A percentile compares a stretch with the other conserved stretches of the same genome.
phyloP scores from a whole-genome alignment of 1,140 invertebrate genomes.

The Globodera ellingtonae region DNA sequence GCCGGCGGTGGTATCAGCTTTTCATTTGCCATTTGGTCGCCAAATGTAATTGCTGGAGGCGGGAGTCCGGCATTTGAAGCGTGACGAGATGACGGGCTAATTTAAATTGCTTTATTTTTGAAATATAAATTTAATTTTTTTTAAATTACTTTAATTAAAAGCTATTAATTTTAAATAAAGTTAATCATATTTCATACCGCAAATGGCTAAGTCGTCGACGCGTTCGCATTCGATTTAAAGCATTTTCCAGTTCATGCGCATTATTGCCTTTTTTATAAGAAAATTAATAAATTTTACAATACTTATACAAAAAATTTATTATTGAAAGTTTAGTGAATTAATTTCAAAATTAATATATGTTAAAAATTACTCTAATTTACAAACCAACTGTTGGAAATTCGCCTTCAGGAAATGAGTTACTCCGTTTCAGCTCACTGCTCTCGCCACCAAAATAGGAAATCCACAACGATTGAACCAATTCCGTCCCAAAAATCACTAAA shows the following conservation, averaged over 20 bases:
- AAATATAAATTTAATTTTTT: too few species aligned
- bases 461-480: slow-evolving; percentile 59
- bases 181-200: background rate
- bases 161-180: background rate
- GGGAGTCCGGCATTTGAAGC: background rate
- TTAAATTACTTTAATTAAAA: background rate
- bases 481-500: slow-evolving; percentile 61
- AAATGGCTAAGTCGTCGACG: slow-evolving; percentile 6
- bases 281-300: background rate
- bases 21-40: background rate
- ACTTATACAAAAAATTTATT: too few species aligned
- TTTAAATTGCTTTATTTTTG: background rate
- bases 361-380: too few species aligned
- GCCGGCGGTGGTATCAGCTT: slow-evolving; percentile 2
- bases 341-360: background rate
- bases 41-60: background rate
- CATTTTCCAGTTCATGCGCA: background rate
- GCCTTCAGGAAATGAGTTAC: slow-evolving; percentile 50
- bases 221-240: background rate
- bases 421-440: slow-evolving; percentile 48
- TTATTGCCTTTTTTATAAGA: background rate
- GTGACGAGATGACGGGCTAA: background rate
- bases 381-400: background rate
- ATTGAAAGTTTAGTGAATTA: too few species aligned
- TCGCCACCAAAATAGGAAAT: slow-evolving; percentile 50